Conservation (phyloP, 2,888 invertebrate genomes). For the Andrena dorsata region DNA sequence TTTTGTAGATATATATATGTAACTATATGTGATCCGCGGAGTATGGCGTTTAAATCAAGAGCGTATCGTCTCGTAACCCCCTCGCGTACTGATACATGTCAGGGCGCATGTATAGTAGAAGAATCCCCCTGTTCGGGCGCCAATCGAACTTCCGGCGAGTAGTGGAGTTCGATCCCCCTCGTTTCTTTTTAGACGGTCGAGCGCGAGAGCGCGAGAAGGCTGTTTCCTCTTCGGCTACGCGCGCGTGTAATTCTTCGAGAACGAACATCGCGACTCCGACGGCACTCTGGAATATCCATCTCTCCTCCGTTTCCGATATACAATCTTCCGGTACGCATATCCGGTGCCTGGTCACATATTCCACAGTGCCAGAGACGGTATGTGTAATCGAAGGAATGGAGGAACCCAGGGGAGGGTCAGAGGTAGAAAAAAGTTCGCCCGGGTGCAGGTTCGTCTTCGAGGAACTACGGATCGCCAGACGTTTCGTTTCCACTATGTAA, state of each 20-base stretch:
- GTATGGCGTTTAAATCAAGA: constrained; percentile 64
- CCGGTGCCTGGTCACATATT: constrained; percentile 38
- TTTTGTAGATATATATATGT: constrained; percentile 73
- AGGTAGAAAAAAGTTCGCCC: background rate
- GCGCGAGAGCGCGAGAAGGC: constrained; percentile 9
- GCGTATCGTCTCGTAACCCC: constrained; percentile 56
- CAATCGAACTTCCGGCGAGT: background rate
- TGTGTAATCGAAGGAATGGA: too few species aligned
- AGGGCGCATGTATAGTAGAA: background rate
- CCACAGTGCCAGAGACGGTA: constrained; percentile 1
- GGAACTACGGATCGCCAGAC: constrained; percentile 28
- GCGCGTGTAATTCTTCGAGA: constrained; percentile 39
- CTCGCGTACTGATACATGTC: constrained; percentile 26
- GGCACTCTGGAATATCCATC: background rate
- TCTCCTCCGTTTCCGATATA: background rate
- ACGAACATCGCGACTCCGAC: constrained; percentile 9
- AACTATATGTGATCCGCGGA: constrained; percentile 60
- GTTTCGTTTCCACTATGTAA: constrained; percentile 13
- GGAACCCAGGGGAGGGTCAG: too few species aligned
- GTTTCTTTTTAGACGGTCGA: background rate
- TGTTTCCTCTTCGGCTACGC: background rate
- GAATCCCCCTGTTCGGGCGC: constrained; percentile 16
- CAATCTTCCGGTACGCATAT: background rate
- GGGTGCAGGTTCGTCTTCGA: constrained; percentile 38
- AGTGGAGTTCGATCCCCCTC: constrained; percentile 15